These are phyloP conservation scores for Latrodectus geometricus DNA, from an alignment of 1,140 invertebrate species.

Conservation along the genomic window DNA sequence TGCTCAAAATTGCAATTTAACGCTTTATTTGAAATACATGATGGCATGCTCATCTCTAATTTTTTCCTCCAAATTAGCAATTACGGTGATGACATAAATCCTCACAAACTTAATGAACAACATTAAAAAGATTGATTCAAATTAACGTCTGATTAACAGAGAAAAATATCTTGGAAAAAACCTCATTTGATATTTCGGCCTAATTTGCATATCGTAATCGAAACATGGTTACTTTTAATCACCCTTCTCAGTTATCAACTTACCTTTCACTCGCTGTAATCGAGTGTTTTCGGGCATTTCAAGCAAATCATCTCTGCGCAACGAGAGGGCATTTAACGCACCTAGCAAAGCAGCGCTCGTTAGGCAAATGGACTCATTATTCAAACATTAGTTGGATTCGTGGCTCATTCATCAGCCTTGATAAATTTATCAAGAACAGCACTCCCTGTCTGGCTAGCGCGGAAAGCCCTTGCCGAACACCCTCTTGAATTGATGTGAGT, in stretches of 20 bases:
- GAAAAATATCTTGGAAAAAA: neutral
- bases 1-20: too few species aligned
- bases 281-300: conserved; percentile 23
- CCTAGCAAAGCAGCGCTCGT: conserved; percentile 7
- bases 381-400: conserved; percentile 47
- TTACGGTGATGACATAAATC: too few species aligned
- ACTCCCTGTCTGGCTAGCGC: neutral
- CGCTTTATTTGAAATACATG: too few species aligned
- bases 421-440: conserved; percentile 9
- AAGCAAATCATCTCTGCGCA: neutral
- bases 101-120: too few species aligned
- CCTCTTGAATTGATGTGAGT: neutral
- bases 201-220: neutral
- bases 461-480: neutral
- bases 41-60: too few species aligned
- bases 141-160: neutral
- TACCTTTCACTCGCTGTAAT: conserved; percentile 12
- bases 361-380: conserved; percentile 55
- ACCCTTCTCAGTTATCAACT: neutral
- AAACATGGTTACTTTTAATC: conserved; percentile 28
- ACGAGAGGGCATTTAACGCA: neutral
- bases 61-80: too few species aligned
- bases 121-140: neutral
- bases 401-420: conserved; percentile 12
- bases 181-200: neutral